A percentile compares a stretch with the other conserved stretches of the same genome.
Conservation (phyloP, 2,113 vertebrate genomes). For the Todiramphus chloris region DNA sequence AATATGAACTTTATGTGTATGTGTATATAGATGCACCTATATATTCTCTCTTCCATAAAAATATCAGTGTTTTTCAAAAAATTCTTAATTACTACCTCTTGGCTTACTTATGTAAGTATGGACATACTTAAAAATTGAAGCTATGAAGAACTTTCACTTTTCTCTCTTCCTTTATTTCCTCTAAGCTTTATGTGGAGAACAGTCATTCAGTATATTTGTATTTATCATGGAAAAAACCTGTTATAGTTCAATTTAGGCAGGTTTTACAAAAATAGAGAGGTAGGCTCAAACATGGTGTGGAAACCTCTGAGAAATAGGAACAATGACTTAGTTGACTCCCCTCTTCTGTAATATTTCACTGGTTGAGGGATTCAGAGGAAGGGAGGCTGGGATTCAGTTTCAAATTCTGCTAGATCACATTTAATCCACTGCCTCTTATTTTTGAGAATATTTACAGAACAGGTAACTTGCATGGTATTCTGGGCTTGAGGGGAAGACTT, state of each 20-base stretch:
- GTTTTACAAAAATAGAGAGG: not conserved
- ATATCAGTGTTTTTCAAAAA: too few species aligned
- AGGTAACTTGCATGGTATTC: rapidly evolving
- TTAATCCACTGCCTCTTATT: not conserved
- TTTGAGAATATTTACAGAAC: not conserved
- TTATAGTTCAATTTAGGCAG: not conserved
- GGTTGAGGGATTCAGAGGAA: not conserved
- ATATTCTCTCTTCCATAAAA: not conserved
- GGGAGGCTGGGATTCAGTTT: not conserved
- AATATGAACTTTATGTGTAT: rapidly evolving
- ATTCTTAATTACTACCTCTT: not conserved
- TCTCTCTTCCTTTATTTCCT: not conserved
- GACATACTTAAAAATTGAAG: rapidly evolving
- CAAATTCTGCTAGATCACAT: not conserved
- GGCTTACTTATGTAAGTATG: not conserved
- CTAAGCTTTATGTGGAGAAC: not conserved
- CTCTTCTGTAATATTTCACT: not conserved
- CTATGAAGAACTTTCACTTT: not conserved
- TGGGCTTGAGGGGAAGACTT: not conserved
- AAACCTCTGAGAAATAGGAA: not conserved
- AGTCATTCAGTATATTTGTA: not conserved
- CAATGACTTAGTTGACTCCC: not conserved
- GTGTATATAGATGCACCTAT: rapidly evolving
- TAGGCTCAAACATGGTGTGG: not conserved
- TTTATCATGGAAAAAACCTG: not conserved